Conservation (phyloP, 2,113 vertebrate species). For the Indicator maculatus region DNA sequence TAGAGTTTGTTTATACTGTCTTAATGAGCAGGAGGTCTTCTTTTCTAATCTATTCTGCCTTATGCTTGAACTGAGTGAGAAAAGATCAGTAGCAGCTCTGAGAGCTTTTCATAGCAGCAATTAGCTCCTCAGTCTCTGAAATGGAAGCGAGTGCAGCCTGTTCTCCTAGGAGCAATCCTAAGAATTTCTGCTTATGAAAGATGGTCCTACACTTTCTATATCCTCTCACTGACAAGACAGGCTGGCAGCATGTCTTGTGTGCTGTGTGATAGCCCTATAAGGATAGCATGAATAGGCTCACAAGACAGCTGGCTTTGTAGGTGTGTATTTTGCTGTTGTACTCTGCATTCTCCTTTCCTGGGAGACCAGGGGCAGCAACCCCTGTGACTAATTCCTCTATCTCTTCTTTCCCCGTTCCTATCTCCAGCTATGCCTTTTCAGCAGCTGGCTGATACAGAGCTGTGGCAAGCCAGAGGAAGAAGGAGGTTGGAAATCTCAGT, state of each 20-base stretch:
- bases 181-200: neutral
- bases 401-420: rapidly evolving
- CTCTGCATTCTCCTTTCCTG: rapidly evolving
- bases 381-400: rapidly evolving
- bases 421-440: neutral
- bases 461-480: neutral
- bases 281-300: rapidly evolving
- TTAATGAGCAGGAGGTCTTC: neutral
- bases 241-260: rapidly evolving
- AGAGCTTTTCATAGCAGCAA: neutral
- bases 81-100: neutral
- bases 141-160: neutral
- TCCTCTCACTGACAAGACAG: neutral
- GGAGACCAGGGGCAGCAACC: neutral
- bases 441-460: neutral
- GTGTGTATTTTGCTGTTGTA: neutral
- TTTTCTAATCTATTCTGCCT: neutral
- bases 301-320: neutral
- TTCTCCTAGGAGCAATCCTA: neutral
- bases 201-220: neutral
- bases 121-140: neutral
- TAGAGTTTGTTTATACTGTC: neutral
- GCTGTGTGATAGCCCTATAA: neutral
- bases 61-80: neutral
- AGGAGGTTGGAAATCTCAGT: neutral